Evolutionary conservation across 2,797 vertebrate genomes (phyloP), one percentile per base, ranked within the genome.

Genomic region (Premnoplex brunnescens): DNA sequence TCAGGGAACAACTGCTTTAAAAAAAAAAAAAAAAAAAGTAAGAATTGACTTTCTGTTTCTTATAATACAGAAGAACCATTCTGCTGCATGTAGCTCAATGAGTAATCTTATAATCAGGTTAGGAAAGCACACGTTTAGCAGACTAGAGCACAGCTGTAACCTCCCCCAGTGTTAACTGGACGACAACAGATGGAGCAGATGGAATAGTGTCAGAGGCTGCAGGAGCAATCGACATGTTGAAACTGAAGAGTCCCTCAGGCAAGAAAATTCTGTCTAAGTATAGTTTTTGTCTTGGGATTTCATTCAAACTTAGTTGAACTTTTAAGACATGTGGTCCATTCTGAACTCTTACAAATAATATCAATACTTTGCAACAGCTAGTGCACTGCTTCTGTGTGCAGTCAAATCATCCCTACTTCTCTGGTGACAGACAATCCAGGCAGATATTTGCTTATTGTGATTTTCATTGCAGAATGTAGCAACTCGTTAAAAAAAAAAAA

Each of bases 171-270:
- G 27, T 88, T 97, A 96, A 95, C 89, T 66, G 91, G 91, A 89
- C 22, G 14, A 89, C 75, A 92, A 63, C 88, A 97, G 95, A 95
- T 91, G 91, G 92, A 97, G 74, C 97, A 96, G 95, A 97, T 97
- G 96, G 93, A 93, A 59, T 5, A 85, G 85, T 32, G 30, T 91
- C 80, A 92, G 81, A 88, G 88, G 83, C 85, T 88, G 72, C 63
- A 86, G 75, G 51, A 91, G 62, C 88, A 95, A 93, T 73, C 21
- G 43, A 51, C 72, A 96, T 66, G 41, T 56, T 60, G 68, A 85
- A 94, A 66, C 44, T 86, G 85, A 77, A 82, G 59, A 93, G 67
- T 88, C 94, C 85, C 64, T 48, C 37, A 91, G 83, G 96, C 75
- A 95, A 89, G 64, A 93, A 93, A 88, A 85, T 71, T 88, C 58